These are phyloP conservation scores for pig (Sus scrofa) DNA, from an alignment of 2,113 vertebrate genomes.

Conservation along the genomic window T2T-Sscrofa CM000823.6:2280001-2280500, in stretches of 20 bases:
- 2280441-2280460: constrained; percentile 92
- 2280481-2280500: constrained; percentile 90
- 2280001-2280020: too few relatives aligned
- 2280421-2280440: constrained; percentile 91
- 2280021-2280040: background rate
- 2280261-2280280: rapidly evolving
- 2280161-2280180: background rate
- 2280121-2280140: background rate
- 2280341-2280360: background rate
- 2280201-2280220: rapidly evolving
- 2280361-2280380: background rate
- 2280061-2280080: background rate
- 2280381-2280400: constrained; percentile 80
- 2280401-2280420: constrained; percentile 88
- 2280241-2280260: rapidly evolving
- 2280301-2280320: background rate
- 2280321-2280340: rapidly evolving
- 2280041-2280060: background rate
- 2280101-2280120: background rate
- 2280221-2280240: rapidly evolving
- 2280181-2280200: too few relatives aligned
- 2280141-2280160: rapidly evolving
- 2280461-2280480: constrained; percentile 90
- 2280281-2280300: background rate
- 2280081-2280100: rapidly evolving